Conservation (phyloP, 30 jellyfish, hydroid and myxozoan genomes). For the Mastigias papua region DNA sequence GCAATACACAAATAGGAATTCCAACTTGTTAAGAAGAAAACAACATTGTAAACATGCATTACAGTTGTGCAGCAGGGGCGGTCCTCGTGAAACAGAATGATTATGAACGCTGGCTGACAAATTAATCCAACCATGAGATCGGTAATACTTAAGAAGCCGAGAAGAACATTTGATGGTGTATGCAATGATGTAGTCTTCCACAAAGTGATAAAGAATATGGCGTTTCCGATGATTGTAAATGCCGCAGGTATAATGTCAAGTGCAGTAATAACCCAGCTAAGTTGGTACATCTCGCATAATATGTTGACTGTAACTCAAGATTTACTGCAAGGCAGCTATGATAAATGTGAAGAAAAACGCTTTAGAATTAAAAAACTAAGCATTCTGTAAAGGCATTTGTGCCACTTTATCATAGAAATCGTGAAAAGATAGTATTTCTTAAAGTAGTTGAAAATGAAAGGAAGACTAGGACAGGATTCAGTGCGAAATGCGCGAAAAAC, state of each 20-base stretch:
- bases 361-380: too few relatives aligned
- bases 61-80: slow-evolving; percentile 28
- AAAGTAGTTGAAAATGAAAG: too few relatives aligned
- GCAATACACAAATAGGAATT: slow-evolving; percentile 12
- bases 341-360: too few relatives aligned
- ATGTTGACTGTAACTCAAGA: too few relatives aligned
- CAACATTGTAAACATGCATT: slow-evolving; percentile 1
- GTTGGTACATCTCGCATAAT: background rate
- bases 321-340: too few relatives aligned
- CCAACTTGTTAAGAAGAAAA: slow-evolving; percentile 14
- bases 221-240: slow-evolving; percentile 27
- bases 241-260: slow-evolving; percentile 21
- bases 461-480: too few relatives aligned
- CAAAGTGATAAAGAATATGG: slow-evolving; percentile 37
- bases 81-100: background rate
- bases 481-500: too few relatives aligned
- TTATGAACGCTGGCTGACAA: slow-evolving; percentile 33
- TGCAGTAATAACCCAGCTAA: slow-evolving; percentile 10
- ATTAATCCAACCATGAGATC: slow-evolving; percentile 34
- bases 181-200: slow-evolving; percentile 25
- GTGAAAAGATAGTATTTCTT: too few relatives aligned
- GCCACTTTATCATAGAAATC: too few relatives aligned
- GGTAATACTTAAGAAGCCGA: slow-evolving; percentile 27
- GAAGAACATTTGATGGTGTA: slow-evolving; percentile 50
- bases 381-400: too few relatives aligned